phyloP scores from a whole-genome alignment of 2,888 invertebrate species.

The Macropis europaea region DNA sequence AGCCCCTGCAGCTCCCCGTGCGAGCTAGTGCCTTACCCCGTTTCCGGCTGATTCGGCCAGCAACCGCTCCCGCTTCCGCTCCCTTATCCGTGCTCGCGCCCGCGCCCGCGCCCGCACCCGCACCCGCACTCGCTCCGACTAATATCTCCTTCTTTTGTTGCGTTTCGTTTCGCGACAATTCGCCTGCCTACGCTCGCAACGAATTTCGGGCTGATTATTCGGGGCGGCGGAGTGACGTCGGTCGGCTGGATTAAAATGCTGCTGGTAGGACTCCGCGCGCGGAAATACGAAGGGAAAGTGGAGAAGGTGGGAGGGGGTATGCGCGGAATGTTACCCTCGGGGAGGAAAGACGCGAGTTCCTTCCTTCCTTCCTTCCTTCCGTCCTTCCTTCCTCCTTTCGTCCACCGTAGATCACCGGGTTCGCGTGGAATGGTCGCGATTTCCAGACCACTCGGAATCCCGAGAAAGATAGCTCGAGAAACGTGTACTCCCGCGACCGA shows the following conservation, averaged over 20 bases:
- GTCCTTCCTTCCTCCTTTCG: conserved; percentile 6
- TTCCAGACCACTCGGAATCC: too few relatives aligned
- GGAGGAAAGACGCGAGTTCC: conserved; percentile 30
- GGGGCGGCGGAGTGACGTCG: conserved; percentile 73
- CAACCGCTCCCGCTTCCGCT: conserved; percentile 8
- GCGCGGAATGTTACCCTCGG: conserved; percentile 49
- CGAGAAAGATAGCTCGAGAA: too few relatives aligned
- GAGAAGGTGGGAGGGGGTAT: conserved; percentile 45
- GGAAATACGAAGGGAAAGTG: conserved; percentile 34
- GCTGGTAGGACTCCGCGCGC: conserved; percentile 61
- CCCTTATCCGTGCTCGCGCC: not conserved
- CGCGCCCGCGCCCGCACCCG: conserved; percentile 40
- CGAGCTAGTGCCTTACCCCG: too few relatives aligned
- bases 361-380: conserved; percentile 23
- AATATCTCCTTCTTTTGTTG: conserved; percentile 78
- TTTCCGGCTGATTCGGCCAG: conserved; percentile 2
- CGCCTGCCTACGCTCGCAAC: conserved; percentile 71
- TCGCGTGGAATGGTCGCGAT: too few relatives aligned
- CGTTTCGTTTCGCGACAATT: conserved; percentile 75
- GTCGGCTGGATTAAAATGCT: conserved; percentile 77
- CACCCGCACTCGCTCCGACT: conserved; percentile 66
- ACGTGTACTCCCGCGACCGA: not conserved
- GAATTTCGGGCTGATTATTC: conserved; percentile 79
- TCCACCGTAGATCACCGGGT: not conserved
- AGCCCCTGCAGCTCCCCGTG: conserved; percentile 16